Percentiles rank a stretch among this genome's conserved stretches.
Evolutionary conservation across 2,113 vertebrate genomes (phyloP).

Genomic region (Triplophysa tibetana): DNA sequence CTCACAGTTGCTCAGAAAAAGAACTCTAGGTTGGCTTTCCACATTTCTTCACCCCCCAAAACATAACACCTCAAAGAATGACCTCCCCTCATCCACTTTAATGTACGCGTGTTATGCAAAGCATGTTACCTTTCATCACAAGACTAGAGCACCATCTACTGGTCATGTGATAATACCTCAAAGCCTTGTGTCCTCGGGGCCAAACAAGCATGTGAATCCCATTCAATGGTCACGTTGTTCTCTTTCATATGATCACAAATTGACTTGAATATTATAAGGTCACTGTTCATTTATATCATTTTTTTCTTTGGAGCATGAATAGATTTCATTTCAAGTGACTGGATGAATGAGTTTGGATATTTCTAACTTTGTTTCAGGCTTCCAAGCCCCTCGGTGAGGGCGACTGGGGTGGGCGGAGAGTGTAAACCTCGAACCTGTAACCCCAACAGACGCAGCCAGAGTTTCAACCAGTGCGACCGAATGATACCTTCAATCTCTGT

Average conservation of each 20-base stretch:
- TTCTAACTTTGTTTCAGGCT: constrained; percentile 67
- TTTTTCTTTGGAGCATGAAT: not conserved
- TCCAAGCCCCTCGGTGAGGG: constrained; percentile 77
- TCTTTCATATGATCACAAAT: constrained; percentile 38
- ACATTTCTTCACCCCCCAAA: not conserved
- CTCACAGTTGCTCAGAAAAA: constrained; percentile 85
- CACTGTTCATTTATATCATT: constrained; percentile 19
- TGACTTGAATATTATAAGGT: constrained; percentile 22
- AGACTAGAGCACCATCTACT: constrained; percentile 45
- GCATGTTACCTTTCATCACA: not conserved
- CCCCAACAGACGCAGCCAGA: constrained; percentile 84
- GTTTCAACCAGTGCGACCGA: constrained; percentile 85
- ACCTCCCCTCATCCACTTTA: not conserved
- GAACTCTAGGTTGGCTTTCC: constrained; percentile 81
- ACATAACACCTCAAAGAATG: not conserved
- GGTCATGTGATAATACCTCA: constrained; percentile 8
- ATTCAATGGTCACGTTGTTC: constrained; percentile 42
- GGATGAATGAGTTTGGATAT: not conserved
- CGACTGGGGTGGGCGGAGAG: constrained; percentile 76
- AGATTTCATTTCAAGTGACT: not conserved
- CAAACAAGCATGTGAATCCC: constrained; percentile 37
- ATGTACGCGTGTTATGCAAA: not conserved
- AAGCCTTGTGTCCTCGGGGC: not conserved
- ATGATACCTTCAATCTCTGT: constrained; percentile 72
- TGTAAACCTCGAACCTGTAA: constrained; percentile 75